Evolutionary conservation across 2,888 invertebrate species (phyloP).

Genomic region (Phengaris arion): DNA sequence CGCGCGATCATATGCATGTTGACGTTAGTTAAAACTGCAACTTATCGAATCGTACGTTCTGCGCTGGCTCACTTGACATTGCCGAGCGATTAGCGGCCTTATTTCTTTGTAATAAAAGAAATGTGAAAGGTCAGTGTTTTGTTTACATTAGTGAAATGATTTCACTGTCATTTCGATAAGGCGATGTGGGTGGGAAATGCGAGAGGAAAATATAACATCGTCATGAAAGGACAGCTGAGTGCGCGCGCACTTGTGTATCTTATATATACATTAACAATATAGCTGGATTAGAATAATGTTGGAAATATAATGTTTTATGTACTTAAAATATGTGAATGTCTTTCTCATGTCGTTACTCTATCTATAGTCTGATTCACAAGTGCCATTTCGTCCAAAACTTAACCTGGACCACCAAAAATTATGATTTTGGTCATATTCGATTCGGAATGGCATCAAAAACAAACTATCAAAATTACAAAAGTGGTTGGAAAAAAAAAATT

Average conservation of each 20-base stretch:
- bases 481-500: too few species aligned
- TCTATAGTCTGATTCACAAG: too few species aligned
- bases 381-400: too few species aligned
- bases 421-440: too few species aligned
- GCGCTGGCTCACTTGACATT: constrained; percentile 8
- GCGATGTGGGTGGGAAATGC: constrained; percentile 52
- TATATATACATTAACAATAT: not conserved
- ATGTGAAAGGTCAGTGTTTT: constrained; percentile 36
- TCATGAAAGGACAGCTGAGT: constrained; percentile 36
- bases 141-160: constrained; percentile 39
- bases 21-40: constrained; percentile 24
- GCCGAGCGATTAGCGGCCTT: constrained; percentile 36
- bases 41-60: constrained; percentile 34
- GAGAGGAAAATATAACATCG: constrained; percentile 34
- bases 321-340: too few species aligned
- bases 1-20: not conserved
- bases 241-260: constrained; percentile 29
- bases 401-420: too few species aligned
- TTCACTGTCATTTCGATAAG: constrained; percentile 48
- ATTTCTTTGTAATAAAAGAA: constrained; percentile 33
- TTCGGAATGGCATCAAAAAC: too few species aligned
- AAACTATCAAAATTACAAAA: too few species aligned
- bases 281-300: not conserved
- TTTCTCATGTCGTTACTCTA: too few species aligned
- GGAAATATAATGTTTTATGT: too few species aligned